phyloP scores from a whole-genome alignment of 1,140 invertebrate species.

The Saccostrea cuccullata region DNA sequence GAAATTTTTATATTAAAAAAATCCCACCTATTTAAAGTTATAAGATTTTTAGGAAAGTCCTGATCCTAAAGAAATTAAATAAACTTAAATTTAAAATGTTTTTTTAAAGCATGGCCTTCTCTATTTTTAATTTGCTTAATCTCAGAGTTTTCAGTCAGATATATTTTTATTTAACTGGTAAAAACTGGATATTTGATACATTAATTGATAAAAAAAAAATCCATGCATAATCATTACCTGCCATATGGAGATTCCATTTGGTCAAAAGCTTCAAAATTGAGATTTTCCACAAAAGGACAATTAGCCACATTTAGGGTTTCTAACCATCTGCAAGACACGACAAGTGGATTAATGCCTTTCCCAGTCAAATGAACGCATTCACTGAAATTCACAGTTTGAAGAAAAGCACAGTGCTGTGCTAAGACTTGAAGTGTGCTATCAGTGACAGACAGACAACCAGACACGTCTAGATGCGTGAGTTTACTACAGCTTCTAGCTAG shows the following conservation, averaged over 20 bases:
- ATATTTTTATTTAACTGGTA: too few relatives aligned
- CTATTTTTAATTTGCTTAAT: too few relatives aligned
- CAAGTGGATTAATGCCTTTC: neutral
- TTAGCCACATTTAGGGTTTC: neutral
- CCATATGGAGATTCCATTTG: neutral
- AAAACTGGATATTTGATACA: too few relatives aligned
- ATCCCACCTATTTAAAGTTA: too few relatives aligned
- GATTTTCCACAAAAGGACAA: neutral
- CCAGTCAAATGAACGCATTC: slow-evolving; percentile 21
- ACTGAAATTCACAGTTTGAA: neutral
- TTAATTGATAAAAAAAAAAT: too few relatives aligned
- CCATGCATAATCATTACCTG: neutral
- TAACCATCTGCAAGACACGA: neutral
- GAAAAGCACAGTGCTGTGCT: neutral
- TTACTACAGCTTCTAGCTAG: slow-evolving; percentile 14
- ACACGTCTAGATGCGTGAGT: slow-evolving; percentile 4
- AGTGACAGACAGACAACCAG: slow-evolving; percentile 19
- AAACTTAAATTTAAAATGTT: too few relatives aligned
- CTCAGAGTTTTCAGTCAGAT: too few relatives aligned
- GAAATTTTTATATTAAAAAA: too few relatives aligned
- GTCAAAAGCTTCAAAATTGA: slow-evolving; percentile 26
- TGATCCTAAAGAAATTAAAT: too few relatives aligned
- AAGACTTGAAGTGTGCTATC: neutral
- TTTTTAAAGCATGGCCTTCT: too few relatives aligned
- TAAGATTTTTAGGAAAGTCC: too few relatives aligned